Conservation (phyloP, 1,140 invertebrate genomes). For the Caerostris darwini region DNA sequence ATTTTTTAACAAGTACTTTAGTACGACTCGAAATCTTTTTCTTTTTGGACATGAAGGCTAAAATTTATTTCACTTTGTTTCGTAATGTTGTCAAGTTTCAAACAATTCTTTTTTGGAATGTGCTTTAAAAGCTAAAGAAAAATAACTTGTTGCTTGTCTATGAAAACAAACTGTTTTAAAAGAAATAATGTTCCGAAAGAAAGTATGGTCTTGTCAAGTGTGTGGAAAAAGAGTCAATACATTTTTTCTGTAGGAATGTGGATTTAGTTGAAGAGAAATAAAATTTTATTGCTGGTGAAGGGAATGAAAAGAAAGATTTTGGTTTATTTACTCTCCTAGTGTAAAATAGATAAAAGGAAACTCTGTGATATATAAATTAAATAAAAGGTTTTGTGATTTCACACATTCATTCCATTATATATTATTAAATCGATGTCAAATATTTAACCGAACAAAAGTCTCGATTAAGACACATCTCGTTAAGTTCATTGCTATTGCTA, state of each 20-base stretch:
- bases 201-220: neutral
- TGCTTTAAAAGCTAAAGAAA: neutral
- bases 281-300: neutral
- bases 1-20: no score
- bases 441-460: no score
- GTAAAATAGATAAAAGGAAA: neutral
- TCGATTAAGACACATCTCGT: no score
- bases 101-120: conserved; percentile 9
- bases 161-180: neutral
- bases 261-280: neutral
- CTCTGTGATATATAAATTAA: no score
- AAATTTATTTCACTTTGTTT: neutral
- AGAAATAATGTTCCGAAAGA: neutral
- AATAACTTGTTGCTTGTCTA: conserved; percentile 7
- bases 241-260: neutral
- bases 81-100: neutral
- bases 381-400: no score
- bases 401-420: no score
- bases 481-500: no score
- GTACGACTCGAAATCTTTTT: neutral
- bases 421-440: no score
- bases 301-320: neutral
- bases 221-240: neutral
- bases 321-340: neutral
- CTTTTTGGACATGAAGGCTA: neutral